phyloP scores from a whole-genome alignment of 2,888 invertebrate species.

The Chymomyza procnemis region DNA sequence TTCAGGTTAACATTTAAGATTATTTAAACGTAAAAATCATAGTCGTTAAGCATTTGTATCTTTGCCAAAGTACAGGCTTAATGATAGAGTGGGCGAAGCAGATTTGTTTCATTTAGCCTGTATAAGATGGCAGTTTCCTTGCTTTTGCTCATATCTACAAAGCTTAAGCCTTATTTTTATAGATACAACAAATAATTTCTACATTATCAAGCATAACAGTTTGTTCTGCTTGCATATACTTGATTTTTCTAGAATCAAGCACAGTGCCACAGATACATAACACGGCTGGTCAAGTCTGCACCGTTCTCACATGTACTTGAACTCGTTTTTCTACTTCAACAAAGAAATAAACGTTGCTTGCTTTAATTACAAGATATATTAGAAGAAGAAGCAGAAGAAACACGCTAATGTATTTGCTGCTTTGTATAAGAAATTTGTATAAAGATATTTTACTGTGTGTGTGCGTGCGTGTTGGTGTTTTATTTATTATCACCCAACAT shows the following conservation, averaged over 20 bases:
- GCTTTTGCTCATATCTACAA: no score
- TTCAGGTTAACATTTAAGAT: no score
- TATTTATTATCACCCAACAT: conserved; percentile 59
- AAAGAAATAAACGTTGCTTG: background rate
- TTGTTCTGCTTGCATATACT: background rate
- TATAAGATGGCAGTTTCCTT: no score
- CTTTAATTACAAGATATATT: background rate
- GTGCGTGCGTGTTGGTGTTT: conserved; percentile 8
- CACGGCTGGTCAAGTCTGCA: background rate
- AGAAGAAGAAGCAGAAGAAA: background rate
- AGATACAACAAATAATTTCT: background rate
- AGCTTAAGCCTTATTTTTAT: no score
- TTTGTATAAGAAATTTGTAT: conserved; percentile 24
- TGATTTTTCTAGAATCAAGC: conserved; percentile 19
- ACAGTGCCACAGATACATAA: background rate
- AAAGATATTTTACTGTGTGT: background rate
- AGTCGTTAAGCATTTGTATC: no score
- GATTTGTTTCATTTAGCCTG: no score
- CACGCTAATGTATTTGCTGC: background rate
- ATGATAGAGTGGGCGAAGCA: no score
- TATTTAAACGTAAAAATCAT: no score
- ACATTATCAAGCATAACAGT: background rate
- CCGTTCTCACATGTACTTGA: conserved; percentile 39
- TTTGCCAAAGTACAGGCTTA: no score
- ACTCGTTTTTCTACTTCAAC: conserved; percentile 37